Base-by-base conservation (phyloP, 2,113 vertebrate genomes). In the Centropus unirufus region DNA sequence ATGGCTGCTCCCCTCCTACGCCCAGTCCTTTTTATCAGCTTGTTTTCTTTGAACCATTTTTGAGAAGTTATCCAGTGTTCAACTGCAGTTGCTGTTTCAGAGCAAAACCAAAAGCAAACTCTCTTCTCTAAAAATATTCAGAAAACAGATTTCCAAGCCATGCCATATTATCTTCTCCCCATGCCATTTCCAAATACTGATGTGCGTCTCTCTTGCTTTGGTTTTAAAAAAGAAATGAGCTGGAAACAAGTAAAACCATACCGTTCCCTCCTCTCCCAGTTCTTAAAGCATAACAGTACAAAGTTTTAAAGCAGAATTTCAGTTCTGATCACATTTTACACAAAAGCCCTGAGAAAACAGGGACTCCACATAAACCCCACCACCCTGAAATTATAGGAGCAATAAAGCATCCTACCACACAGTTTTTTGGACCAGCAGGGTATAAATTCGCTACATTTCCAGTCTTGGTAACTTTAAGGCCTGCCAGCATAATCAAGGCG, bases 1-100 rank as follows among this genome's bases (percentile, higher is more conserved):
- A 9, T 6, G 18, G 36, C 15, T 0, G 1, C 16, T 14, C 32
- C 49, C 36, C 29, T 39, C 57, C 54, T 24, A 0, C 5, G 8
- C 14, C 8, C 1, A 27, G 14, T 46, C 16, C 44, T 46, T 46
- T 46, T 18, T 15, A 14, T 15, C 44, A 46, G 44, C 30, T 52
- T 39, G 5, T 47, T 34, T 47, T 12, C 26, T 58, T 67, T 16
- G 40, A 75, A 32, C 20, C 29, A 7, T 18, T 69, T 69, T 20
- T 16, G 26, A 21, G 32, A 34, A 8, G 14, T 24, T 16, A 46
- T 13, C 59, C 46, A 66, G 40, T 54, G 61, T 72, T 85, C 67
- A 26, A 16, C 32, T 19, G 21, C 47, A 19, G 34, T 34, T 29
- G 19, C 27, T 55, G 2, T 16, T 80, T 47, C 73, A 72, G 39